Evolutionary conservation across 2,113 vertebrate genomes (phyloP), one percentile per base, ranked within the genome.

Genomic region (Poecile atricapillus): DNA sequence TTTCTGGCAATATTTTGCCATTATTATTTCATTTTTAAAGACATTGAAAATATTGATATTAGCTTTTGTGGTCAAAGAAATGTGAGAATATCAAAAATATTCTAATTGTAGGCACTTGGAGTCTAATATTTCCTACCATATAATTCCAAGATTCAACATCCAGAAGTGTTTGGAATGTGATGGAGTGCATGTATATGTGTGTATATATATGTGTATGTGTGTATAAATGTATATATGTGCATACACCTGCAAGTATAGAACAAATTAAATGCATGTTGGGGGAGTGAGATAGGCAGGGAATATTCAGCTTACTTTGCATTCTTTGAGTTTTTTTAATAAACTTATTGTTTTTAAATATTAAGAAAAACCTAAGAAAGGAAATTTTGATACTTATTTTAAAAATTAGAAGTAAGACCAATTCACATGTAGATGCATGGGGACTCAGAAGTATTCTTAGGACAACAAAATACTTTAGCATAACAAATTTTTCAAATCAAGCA

Each of bases 1-100:
- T 92, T 93, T 60, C 68, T 89, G 59, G 37, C 16, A 50, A 46
- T 80, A 83, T 90, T 92, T 93, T 83, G 31, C 81, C 91, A 52
- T 60, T 83, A 52, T 86, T 74, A 53, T 52, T 78, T 71, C 25
- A 58, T 84, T 89, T 90, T 86, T 77, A 83, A 94, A 44, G 50
- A 14, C 69, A 89, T 75, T 83, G 76, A 67, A 56, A 80, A n/a
- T 86, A 94, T 55, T 75, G 79, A 87, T 89, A 64, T 89, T 43
- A 71, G 83, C 20, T 69, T 33, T 77, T 75, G 89, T 75, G 71
- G 60, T 22, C 47, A 74, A 95, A 90, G 65, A 92, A 78, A 75
- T n/a, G 14, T 58, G 41, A 84, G 31, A 81, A 78, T 70, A 86
- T 71, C 76, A 89, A 44, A 20, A 77, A 15, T 83, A 75, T 81